Base-by-base conservation (phyloP, 2,113 vertebrate species). In the Sceloporus undulatus region DNA sequence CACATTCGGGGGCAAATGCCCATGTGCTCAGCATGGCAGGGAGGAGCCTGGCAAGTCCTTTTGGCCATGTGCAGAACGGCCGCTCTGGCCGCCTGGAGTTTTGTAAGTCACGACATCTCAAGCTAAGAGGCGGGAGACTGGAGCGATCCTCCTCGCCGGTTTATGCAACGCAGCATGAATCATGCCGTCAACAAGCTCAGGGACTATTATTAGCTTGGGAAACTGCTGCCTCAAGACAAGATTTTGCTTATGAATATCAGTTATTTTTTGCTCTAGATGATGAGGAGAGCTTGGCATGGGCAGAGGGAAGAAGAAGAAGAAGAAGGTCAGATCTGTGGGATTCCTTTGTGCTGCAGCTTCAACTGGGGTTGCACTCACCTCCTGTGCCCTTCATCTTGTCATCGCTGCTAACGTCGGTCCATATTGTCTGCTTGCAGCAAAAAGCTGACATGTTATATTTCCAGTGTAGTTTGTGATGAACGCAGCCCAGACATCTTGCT, bases 221-320 rank as follows among this genome's bases (percentile, higher is more conserved):
- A 94, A 85, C 79, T 85, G 94, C 92, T 92, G 92, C 94, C 92
- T 94, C 90, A 92, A 91, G 92, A 91, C 92, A 88, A 92, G 86
- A 82, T 91, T 91, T 34, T 94, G 87, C 86, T 89, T 68, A 87
- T 75, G 91, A 93, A 91, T 89, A 87, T 42, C 90, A 56, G 1
- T 25, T 42, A 23, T 89, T 91, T 91, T 89, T 65, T 86, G 86
- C 65, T 82, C 74, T 68, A 82, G 9, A 62, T 18, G 59, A 18
- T 4, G 56, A 59, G 38, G 42, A 75, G 84, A 13, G 81, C 79
- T 59, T 91, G 90, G 56, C 68, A 56, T 56, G 27, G 52, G 3
- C 38, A 59, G 62, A 85, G 56, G 9, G 18, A 14, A 62, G 13
- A 14, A 59, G 14, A 70, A 42, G 9, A 23, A 70, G 2, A 52